Base-by-base conservation (phyloP, 2,113 vertebrate species). In the Nerophis ophidion region DNA sequence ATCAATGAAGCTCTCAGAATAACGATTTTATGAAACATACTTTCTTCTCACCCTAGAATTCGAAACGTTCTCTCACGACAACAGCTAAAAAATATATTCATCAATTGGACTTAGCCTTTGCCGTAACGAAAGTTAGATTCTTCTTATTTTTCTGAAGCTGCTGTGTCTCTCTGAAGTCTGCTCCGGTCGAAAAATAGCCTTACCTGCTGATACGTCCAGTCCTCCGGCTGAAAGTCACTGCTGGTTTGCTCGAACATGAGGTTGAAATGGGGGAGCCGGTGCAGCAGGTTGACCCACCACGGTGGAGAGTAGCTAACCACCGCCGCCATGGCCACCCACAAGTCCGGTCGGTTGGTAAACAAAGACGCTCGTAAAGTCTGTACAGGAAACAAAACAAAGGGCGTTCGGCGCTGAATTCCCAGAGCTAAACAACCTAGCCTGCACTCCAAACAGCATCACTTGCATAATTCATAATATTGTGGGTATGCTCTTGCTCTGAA, bases 141-240 rank as follows among this genome's bases (percentile, higher is more conserved):
- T 9, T 10, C 38, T 40, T 2, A 26, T 26, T 26, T 40, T 40
- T 9, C 38, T 40, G 38, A 40, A 40, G 38, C 38, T 40, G 38
- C 38, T 38, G 36, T 6, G 36, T 6, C 36, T 38, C 36, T 6
- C 36, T 40, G 38, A 40, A 40, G 38, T 40, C 38, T 40, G n/a
- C n/a, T 40, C 38, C 8, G 38, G 7, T 7, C 7, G 4, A 4
- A 40, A 40, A 40, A 6, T 7, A 12, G 36, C 55, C 80, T 72
- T 88, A 98, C 96, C 94, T 98, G 92, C 90, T 95, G 95, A 86
- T 98, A 98, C 26, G 93, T 90, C 34, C 87, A 63, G 76, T 98
- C 93, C 55, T 94, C 91, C 0, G 96, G 96, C 60, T 84, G 91
- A 88, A 98, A 98, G 58, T 93, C 93, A 57, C 91, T 92, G 87